Percentiles rank a stretch among this genome's conserved stretches.
Evolutionary conservation across 2,888 invertebrate genomes (phyloP).

Genomic region (Cyrtodaria siliqua): DNA sequence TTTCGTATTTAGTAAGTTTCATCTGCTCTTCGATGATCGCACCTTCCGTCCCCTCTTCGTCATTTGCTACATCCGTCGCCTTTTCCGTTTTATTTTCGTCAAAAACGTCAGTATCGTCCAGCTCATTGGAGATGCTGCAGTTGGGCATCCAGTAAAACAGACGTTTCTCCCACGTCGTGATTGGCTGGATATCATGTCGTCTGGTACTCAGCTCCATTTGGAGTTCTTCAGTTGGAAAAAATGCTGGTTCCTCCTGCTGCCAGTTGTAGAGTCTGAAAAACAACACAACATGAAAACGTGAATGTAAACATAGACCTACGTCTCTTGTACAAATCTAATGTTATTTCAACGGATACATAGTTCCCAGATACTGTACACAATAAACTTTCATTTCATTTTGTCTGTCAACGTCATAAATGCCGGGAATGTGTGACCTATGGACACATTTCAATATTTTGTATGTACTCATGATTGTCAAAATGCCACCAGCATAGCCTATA

Average conservation of each 20-base stretch:
- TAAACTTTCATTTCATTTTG: too few relatives aligned
- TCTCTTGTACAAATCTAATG: too few relatives aligned
- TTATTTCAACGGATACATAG: too few relatives aligned
- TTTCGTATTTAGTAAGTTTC: too few relatives aligned
- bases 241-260: conserved; percentile 49
- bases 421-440: too few relatives aligned
- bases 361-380: too few relatives aligned
- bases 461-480: too few relatives aligned
- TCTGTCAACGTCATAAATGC: too few relatives aligned
- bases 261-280: conserved; percentile 37
- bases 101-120: background rate
- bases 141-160: conserved; percentile 60
- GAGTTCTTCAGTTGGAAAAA: conserved; percentile 64
- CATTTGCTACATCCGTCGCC: background rate
- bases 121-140: conserved; percentile 37
- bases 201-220: conserved; percentile 18
- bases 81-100: background rate
- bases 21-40: background rate
- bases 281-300: background rate
- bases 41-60: background rate
- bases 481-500: too few relatives aligned
- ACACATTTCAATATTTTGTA: too few relatives aligned
- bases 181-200: background rate
- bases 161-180: conserved; percentile 31
- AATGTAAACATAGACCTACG: background rate